phyloP scores from a whole-genome alignment of 1,140 invertebrate species.

The Cydia fagiglandana region DNA sequence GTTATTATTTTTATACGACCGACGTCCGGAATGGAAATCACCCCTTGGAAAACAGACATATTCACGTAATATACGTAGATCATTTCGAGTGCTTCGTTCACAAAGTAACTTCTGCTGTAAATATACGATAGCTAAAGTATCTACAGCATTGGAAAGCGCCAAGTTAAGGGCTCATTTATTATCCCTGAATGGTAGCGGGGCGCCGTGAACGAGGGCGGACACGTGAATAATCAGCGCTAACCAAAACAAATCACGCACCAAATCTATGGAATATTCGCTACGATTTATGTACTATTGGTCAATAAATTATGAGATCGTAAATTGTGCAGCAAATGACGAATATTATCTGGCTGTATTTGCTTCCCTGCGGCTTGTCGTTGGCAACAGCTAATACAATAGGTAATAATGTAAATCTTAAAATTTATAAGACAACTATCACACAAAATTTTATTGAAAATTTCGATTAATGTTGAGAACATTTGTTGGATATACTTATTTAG shows the following conservation, averaged over 20 bases:
- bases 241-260: slow-evolving; percentile 8
- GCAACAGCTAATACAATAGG: too few relatives aligned
- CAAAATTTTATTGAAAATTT: too few relatives aligned
- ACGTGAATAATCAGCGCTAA: slow-evolving; percentile 22
- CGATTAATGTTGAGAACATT: neutral
- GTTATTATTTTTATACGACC: slow-evolving; percentile 1
- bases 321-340: neutral
- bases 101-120: neutral
- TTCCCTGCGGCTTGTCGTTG: neutral
- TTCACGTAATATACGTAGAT: too few relatives aligned
- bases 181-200: neutral
- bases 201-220: neutral
- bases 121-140: neutral
- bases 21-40: slow-evolving; percentile 12
- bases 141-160: neutral
- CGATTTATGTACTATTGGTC: neutral
- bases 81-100: too few relatives aligned
- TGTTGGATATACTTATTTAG: neutral
- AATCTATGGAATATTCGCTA: neutral
- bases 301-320: neutral
- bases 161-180: neutral
- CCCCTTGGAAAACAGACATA: too few relatives aligned
- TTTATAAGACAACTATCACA: too few relatives aligned
- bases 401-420: too few relatives aligned
- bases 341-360: neutral